Conservation (phyloP, 2,888 invertebrate species). For the Ischnus inquisitorius region DNA sequence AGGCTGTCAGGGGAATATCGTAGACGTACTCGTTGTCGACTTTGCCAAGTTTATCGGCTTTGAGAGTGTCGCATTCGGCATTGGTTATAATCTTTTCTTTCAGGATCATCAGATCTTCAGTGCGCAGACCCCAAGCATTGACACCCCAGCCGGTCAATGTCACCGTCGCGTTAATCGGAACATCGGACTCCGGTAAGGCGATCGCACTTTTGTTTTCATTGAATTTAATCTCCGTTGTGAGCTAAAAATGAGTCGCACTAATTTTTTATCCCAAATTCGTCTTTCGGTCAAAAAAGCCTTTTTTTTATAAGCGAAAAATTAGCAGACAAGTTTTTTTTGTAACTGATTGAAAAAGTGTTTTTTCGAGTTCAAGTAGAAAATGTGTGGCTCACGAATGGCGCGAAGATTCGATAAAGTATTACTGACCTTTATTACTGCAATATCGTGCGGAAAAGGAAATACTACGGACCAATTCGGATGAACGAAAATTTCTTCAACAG, state of each 20-base stretch:
- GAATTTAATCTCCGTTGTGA: neutral
- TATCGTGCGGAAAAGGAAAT: slow-evolving; percentile 18
- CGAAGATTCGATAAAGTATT: too few species aligned
- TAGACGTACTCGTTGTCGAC: neutral
- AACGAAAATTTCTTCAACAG: slow-evolving; percentile 6
- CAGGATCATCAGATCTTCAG: slow-evolving; percentile 4
- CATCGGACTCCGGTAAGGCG: slow-evolving; percentile 3
- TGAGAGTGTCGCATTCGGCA: slow-evolving; percentile 3
- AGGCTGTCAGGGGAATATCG: neutral
- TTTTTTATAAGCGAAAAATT: too few species aligned
- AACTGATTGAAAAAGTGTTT: too few species aligned
- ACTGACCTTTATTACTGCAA: slow-evolving; percentile 13
- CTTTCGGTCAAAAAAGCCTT: too few species aligned
- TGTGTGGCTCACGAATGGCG: too few species aligned
- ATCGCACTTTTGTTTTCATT: slow-evolving; percentile 21
- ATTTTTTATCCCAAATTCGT: neutral
- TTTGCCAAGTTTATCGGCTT: neutral
- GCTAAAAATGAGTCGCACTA: slow-evolving; percentile 14
- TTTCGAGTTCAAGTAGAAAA: too few species aligned
- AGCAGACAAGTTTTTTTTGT: too few species aligned
- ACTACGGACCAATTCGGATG: neutral
- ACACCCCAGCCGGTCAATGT: slow-evolving; percentile 14
- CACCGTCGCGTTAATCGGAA: neutral
- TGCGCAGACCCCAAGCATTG: neutral
- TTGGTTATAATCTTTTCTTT: neutral